These are phyloP conservation scores for Somateria mollissima DNA, from an alignment of 2,797 vertebrate genomes.

Conservation along the genomic window DNA sequence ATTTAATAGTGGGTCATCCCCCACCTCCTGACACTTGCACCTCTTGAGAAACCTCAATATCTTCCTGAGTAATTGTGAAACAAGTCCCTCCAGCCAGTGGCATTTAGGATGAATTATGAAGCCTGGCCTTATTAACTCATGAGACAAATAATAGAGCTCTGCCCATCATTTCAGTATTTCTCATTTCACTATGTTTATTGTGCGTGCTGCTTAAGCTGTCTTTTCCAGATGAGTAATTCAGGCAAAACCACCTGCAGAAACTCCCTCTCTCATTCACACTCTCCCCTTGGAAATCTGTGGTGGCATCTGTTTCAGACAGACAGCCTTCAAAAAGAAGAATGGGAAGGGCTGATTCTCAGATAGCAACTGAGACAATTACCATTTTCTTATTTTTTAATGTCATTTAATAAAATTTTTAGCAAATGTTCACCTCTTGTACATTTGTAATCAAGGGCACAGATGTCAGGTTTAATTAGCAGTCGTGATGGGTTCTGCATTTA, in stretches of 20 bases:
- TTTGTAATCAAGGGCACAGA: not conserved
- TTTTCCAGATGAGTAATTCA: constrained; percentile 21
- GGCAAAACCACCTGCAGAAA: not conserved
- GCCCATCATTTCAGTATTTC: not conserved
- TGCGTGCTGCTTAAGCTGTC: not conserved
- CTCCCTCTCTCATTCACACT: not conserved
- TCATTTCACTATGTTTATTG: not conserved
- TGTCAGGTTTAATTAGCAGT: not conserved
- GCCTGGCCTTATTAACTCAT: not conserved
- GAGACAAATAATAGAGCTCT: not conserved
- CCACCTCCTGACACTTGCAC: not conserved
- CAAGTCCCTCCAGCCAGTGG: not conserved
- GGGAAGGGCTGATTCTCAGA: not conserved
- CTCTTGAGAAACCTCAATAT: not conserved
- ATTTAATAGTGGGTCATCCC: not conserved
- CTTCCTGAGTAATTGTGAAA: not conserved
- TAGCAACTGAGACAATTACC: not conserved
- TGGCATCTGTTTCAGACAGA: not conserved
- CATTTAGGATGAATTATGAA: not conserved
- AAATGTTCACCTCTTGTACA: not conserved
- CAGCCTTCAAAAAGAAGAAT: not conserved
- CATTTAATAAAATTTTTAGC: not conserved
- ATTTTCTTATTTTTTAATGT: not conserved
- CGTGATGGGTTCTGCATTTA: not conserved
- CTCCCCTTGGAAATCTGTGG: not conserved